These are phyloP conservation scores for Panonychus citri DNA, from an alignment of 1,140 invertebrate genomes.

Conservation along the genomic window DNA sequence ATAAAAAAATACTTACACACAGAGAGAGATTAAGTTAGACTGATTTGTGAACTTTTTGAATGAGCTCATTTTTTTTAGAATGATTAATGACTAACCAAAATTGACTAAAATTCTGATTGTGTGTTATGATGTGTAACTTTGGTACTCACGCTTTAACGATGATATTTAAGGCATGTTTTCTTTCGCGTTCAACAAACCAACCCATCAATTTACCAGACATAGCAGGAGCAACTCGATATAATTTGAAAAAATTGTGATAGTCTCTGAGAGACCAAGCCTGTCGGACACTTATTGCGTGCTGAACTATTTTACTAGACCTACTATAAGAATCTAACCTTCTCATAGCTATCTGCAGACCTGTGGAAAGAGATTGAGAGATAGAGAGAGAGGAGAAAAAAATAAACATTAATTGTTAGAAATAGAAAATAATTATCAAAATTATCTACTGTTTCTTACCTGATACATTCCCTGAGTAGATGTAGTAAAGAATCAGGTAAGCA, in stretches of 20 bases:
- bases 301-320: conserved; percentile 46
- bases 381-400: no score
- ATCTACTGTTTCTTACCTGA: conserved; percentile 70
- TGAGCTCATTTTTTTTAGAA: no score
- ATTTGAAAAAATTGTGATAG: conserved; percentile 69
- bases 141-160: conserved; percentile 80
- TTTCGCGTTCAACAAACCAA: conserved; percentile 80
- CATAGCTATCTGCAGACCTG: conserved; percentile 76
- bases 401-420: no score
- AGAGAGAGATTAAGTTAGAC: no score
- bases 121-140: no score
- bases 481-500: conserved; percentile 84
- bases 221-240: conserved; percentile 61
- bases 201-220: conserved; percentile 93
- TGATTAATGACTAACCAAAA: no score
- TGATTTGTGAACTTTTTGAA: no score
- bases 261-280: conserved; percentile 74
- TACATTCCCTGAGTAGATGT: conserved; percentile 87
- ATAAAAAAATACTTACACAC: no score
- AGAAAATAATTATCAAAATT: no score
- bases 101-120: no score
- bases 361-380: no score
- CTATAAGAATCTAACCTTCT: conserved; percentile 32
- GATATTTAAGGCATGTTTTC: conserved; percentile 63
- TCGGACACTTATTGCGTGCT: conserved; percentile 59